A percentile compares a stretch with the other conserved stretches of the same genome.
Conservation (phyloP, 2,797 vertebrate genomes). For the Cichlasoma orientale region DNA sequence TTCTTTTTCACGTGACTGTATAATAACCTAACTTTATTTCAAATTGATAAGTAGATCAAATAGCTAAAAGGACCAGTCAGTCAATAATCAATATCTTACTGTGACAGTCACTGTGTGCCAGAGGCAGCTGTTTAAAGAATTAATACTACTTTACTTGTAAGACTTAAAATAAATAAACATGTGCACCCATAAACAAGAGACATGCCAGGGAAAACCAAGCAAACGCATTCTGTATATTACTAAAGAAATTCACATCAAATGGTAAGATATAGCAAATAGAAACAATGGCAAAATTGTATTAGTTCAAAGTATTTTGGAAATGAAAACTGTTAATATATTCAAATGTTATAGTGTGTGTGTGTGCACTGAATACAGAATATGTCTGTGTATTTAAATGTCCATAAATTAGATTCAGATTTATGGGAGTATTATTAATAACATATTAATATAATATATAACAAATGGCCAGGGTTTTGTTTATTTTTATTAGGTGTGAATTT, state of each 20-base stretch:
- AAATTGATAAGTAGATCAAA: no score
- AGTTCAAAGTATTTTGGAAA: not conserved
- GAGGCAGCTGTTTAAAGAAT: not conserved
- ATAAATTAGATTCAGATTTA: not conserved
- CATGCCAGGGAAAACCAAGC: not conserved
- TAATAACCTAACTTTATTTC: no score
- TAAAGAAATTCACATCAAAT: not conserved
- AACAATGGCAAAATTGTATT: not conserved
- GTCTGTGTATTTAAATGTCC: not conserved
- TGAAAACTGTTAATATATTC: not conserved
- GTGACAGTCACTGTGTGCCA: not conserved
- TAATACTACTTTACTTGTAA: not conserved
- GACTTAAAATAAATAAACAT: not conserved
- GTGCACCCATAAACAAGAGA: not conserved
- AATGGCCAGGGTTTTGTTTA: conserved; percentile 10
- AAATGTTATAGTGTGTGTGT: not conserved
- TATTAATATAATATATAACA: not conserved
- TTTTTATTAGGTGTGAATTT: conserved; percentile 50
- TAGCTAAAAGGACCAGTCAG: no score
- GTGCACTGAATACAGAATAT: not conserved
- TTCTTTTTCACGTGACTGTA: no score
- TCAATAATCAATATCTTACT: not conserved
- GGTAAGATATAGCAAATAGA: not conserved
- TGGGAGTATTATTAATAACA: not conserved
- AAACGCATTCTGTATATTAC: not conserved